Conservation (phyloP, 2,797 vertebrate species). For the Sebastes wilsoni region DNA sequence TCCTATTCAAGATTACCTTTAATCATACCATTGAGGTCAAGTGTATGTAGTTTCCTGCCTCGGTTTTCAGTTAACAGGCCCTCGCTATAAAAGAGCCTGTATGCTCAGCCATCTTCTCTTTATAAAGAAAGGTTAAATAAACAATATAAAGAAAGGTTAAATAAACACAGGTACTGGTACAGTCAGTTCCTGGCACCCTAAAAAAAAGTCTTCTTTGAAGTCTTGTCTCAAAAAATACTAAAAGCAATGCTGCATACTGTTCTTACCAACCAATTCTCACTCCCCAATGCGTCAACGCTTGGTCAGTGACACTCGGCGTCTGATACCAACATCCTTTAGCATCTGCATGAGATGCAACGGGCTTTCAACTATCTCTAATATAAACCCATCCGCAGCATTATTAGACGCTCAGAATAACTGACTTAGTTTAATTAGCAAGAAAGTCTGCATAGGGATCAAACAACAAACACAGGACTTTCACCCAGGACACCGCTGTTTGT, state of each 20-base stretch:
- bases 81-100: background rate
- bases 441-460: background rate
- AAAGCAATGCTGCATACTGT: background rate
- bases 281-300: background rate
- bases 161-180: background rate
- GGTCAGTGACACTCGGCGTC: background rate
- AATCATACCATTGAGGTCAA: background rate
- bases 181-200: background rate
- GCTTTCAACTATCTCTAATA: background rate
- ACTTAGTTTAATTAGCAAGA: accelerated
- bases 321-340: background rate
- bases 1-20: slow-evolving; percentile 3
- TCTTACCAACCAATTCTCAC: background rate
- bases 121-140: background rate
- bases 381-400: background rate
- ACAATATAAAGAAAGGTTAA: background rate
- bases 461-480: background rate
- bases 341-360: background rate
- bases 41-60: background rate
- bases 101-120: background rate
- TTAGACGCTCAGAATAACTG: background rate
- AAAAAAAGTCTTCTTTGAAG: background rate
- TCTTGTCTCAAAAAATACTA: background rate
- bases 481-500: background rate
- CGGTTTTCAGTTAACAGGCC: background rate